Base-by-base conservation (phyloP, 2,888 invertebrate species). In the Himalopsyche kuldschensis region DNA sequence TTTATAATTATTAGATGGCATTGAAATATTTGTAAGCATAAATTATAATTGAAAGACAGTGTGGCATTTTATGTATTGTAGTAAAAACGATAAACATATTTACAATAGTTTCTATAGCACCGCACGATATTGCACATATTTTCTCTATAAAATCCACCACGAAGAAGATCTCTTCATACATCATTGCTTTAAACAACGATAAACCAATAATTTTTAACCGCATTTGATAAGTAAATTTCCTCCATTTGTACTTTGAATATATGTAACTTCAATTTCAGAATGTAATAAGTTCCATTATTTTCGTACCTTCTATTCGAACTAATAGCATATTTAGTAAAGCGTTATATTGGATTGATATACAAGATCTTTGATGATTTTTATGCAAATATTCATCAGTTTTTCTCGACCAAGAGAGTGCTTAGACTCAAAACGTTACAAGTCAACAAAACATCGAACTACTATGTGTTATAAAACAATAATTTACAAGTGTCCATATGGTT, bases 171-270 rank as follows among this genome's bases (percentile, higher is more conserved):
- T 55, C 55, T 55, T 55, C 55, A 55, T 55, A 20, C 24, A 55
- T 55, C 55, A 55, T 55, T 55, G 55, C 55, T 24, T 55, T 20
- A 55, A 55, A 55, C 55, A 55, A 55, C 55, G 55, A 20, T 27
- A 78, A 35, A 46, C 78, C 46, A 78, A 80, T 82, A 82, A 82
- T 63, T 82, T 77, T 63, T 78, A 82, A 82, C 47, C 82, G 63
- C 82, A 76, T 82, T 82, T 82, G 78, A 77, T 82, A 82, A 55
- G 82, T 82, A 78, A 82, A 82, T 82, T 55, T 55, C 20, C 55
- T 55, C 20, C 55, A 8, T 55, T 24, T 24, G 20, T 20, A 10
- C 55, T 55, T 20, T n/a, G 55, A 55, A 20, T 20, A 20, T n/a
- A n/a, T n/a, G n/a, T 55, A 55, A 55, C 8, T 20, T 4, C n/a